Conservation (phyloP, 2,113 vertebrate genomes). For the Paracyprichromis sp. region DNA sequence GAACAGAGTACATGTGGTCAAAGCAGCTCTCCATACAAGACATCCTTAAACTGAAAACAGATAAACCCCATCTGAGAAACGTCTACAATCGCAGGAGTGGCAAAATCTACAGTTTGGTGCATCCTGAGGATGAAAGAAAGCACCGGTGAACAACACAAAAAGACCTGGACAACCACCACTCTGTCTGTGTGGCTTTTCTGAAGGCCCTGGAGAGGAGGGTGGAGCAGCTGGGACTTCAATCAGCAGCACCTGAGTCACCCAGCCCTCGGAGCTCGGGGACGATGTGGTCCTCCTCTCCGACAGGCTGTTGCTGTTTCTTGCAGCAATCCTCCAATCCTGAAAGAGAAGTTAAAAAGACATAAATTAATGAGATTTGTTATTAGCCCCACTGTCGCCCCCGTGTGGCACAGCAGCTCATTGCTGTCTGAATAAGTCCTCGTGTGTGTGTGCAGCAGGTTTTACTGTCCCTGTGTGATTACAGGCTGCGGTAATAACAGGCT, state of each 20-base stretch:
- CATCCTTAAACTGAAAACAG: background rate
- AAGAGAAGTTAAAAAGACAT: background rate
- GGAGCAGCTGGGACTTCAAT: background rate
- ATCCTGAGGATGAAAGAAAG: background rate
- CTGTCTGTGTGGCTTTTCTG: background rate
- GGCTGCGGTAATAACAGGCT: slow-evolving; percentile 1
- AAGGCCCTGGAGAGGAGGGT: background rate
- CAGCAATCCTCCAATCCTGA: background rate
- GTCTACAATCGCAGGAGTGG: background rate
- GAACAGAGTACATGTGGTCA: background rate
- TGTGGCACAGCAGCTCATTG: background rate
- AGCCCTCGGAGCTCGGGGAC: background rate
- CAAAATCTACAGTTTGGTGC: background rate
- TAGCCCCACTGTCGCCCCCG: background rate
- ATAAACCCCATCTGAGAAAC: background rate
- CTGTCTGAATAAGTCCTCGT: background rate
- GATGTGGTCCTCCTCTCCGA: background rate
- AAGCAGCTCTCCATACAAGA: background rate
- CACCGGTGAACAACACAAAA: background rate
- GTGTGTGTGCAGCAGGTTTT: background rate
- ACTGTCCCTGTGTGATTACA: background rate
- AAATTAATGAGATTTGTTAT: background rate
- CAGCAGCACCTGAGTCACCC: background rate
- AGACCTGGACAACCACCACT: background rate
- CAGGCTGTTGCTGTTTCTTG: background rate